Evolutionary conservation across 2,888 invertebrate species (phyloP), one percentile per base, ranked within the genome.

Genomic region (Magallana nippona): DNA sequence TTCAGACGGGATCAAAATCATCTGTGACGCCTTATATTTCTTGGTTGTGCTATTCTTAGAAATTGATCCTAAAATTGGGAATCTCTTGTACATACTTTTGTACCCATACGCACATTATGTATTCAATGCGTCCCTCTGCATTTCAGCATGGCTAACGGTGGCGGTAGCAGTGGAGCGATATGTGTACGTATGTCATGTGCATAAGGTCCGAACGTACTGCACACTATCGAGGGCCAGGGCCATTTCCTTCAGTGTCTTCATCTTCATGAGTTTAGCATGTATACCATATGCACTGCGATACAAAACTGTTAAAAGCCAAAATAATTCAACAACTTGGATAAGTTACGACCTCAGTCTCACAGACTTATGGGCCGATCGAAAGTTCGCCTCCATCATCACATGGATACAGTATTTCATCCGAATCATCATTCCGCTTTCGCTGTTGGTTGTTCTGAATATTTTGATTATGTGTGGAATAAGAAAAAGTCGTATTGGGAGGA

Each of bases 51-150:
- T 93, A 2, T 84, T 93, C 15, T 85, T 90, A 60, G 88, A 91
- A 79, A 89, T 91, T 8, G 89, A 91, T 60, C 87, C 90, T 5
- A 56, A 82, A 3, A 86, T 89, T 8, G 93, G 93, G 2, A 89
- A 93, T 78, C 87, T 88, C 62, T 89, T 90, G 2, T 93, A 91
- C 83, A 91, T 90, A 19, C 91, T 90, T 82, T 87, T 94, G 22
- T 94, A 94, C 86, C 94, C 94, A 0, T 93, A 93, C 88, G 93
- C 93, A 10, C 93, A 93, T 85, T 94, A 92, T 83, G 87, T 93
- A 11, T 93, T 93, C 78, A 92, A 92, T 82, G 90, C 91, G 77
- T 92, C 93, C 2, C 86, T 92, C 60, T 93, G 92, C 77, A 89
- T 93, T 27, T 92, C 93, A 0, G 91, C 93, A 0, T 94, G 93